Evolutionary conservation across 2,797 vertebrate genomes (phyloP).

Genomic region (Dermochelys coriacea): DNA sequence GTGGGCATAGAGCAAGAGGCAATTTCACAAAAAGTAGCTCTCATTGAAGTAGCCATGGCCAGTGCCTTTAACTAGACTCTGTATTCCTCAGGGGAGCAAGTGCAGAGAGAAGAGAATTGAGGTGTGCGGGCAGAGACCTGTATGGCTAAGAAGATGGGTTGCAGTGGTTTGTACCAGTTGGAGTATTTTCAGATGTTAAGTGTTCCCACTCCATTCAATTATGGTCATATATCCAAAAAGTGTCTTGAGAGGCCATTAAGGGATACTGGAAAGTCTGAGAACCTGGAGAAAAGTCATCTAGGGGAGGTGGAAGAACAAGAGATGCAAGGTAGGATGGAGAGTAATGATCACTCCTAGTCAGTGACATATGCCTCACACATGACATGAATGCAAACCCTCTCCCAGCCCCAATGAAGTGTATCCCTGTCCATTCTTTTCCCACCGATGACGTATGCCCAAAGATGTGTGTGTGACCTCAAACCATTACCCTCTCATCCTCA

Average conservation of each 20-base stretch:
- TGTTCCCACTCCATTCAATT: neutral
- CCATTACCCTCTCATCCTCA: too few relatives aligned
- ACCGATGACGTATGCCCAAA: too few relatives aligned
- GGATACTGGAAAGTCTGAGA: neutral
- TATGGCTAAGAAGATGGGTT: neutral
- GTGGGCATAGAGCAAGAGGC: too few relatives aligned
- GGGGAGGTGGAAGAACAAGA: neutral
- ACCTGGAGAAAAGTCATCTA: neutral
- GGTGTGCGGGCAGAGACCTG: too few relatives aligned
- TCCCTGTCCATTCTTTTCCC: neutral
- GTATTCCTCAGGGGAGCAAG: too few relatives aligned
- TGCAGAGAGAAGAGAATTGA: neutral
- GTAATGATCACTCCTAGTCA: neutral
- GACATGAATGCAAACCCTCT: too few relatives aligned
- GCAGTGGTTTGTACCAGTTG: neutral
- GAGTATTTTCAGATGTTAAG: neutral
- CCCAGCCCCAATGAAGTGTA: neutral
- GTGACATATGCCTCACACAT: neutral
- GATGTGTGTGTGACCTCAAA: neutral
- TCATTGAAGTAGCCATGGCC: too few relatives aligned
- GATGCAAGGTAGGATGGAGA: too few relatives aligned
- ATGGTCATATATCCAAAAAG: neutral
- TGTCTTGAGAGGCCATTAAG: neutral
- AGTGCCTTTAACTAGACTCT: too few relatives aligned
- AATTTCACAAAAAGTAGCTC: too few relatives aligned